Evolutionary conservation across 1,140 invertebrate genomes (phyloP).

Genomic region (Drosophila sturtevanti): DNA sequence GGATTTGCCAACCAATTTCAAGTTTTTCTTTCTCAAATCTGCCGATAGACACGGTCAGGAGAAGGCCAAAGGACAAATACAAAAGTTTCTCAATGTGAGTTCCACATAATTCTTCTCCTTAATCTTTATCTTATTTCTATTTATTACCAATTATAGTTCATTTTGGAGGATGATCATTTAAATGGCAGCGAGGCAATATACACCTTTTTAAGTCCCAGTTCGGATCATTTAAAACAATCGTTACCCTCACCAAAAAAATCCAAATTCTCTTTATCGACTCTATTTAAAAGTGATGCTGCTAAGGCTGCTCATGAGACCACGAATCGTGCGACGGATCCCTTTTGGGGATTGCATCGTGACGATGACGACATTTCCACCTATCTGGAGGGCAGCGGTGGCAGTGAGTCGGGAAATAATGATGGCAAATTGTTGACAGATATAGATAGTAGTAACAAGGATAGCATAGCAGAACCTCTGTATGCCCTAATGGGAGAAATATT

Average conservation of each 20-base stretch:
- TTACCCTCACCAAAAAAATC: slow-evolving; percentile 90
- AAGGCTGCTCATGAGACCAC: slow-evolving; percentile 61
- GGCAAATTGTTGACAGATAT: slow-evolving; percentile 84
- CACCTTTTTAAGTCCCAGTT: slow-evolving; percentile 94
- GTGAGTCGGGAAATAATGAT: slow-evolving; percentile 81
- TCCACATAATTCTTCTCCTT: no score
- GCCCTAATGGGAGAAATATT: slow-evolving; percentile 93
- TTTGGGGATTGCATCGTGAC: slow-evolving; percentile 82
- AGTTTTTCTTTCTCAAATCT: slow-evolving; percentile 91
- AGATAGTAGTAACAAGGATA: slow-evolving; percentile 87
- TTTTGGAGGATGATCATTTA: slow-evolving; percentile 92
- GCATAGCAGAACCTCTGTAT: slow-evolving; percentile 94
- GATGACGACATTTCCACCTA: slow-evolving; percentile 90
- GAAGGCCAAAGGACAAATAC: slow-evolving; percentile 91
- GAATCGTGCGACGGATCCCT: slow-evolving; percentile 69
- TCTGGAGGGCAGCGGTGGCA: slow-evolving; percentile 84
- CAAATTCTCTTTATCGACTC: slow-evolving; percentile 91
- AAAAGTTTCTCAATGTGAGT: slow-evolving; percentile 92
- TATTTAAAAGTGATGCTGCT: slow-evolving; percentile 90
- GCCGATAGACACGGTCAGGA: slow-evolving; percentile 90
- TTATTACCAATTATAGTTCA: slow-evolving; percentile 85
- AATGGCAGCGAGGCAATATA: slow-evolving; percentile 95
- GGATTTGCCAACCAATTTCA: slow-evolving; percentile 91
- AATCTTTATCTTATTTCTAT: neutral
- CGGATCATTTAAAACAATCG: slow-evolving; percentile 92